A percentile compares a stretch with the other conserved stretches of the same genome.
Evolutionary conservation across 2,888 invertebrate genomes (phyloP).

Genomic region (Amiota communis): DNA sequence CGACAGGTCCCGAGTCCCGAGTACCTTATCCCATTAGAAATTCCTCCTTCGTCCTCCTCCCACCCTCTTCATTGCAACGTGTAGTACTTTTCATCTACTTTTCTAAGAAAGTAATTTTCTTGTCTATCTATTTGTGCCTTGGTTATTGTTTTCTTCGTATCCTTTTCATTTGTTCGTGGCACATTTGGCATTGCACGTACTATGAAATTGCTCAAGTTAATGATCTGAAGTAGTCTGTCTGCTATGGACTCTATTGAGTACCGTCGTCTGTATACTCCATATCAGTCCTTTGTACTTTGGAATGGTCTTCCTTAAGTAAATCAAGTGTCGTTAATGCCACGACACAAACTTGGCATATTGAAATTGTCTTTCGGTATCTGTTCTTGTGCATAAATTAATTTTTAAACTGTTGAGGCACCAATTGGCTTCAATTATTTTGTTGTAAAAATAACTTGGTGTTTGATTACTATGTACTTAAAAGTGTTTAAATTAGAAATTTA

Average conservation of each 20-base stretch:
- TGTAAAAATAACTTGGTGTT: no score
- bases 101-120: slow-evolving; percentile 14
- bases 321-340: slow-evolving; percentile 54
- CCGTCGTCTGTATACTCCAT: not conserved
- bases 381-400: slow-evolving; percentile 58
- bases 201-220: slow-evolving; percentile 59
- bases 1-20: no score
- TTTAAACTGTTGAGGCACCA: slow-evolving; percentile 41
- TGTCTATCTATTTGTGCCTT: not conserved
- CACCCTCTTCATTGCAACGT: not conserved
- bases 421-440: no score
- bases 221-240: slow-evolving; percentile 59
- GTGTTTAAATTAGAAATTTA: no score
- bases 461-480: no score
- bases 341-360: slow-evolving; percentile 41
- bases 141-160: not conserved
- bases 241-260: slow-evolving; percentile 3
- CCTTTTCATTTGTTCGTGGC: slow-evolving; percentile 46
- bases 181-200: slow-evolving; percentile 57
- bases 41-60: no score
- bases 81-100: not conserved
- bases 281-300: not conserved
- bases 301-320: not conserved
- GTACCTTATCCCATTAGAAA: no score
- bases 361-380: slow-evolving; percentile 17